Evolutionary conservation across 2,888 invertebrate species (phyloP), one percentile per base, ranked within the genome.

Genomic region (Hypena proboscidalis): DNA sequence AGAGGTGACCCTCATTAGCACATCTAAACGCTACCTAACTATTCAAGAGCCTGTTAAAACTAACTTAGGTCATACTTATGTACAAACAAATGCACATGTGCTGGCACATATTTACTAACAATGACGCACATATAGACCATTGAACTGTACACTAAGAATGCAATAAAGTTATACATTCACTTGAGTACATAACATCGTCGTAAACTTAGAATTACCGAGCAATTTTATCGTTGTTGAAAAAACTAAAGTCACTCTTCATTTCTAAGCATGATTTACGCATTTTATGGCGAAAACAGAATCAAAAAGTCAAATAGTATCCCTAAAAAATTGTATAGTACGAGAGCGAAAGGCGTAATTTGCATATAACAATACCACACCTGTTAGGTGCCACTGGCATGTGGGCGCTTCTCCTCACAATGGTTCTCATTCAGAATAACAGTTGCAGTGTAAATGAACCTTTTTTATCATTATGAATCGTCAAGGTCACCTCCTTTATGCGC

Each of bases 381-480:
- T 83, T 82, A 77, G 71, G 67, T 67, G 27, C 56, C 67, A 66
- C 51, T 64, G 67, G 71, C 80, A 80, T 85, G 89, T 87, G 89
- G 88, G 84, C 80, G 86, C 79, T 60, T 74, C 74, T 73, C 76
- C 71, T 68, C 75, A 88, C 89, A 86, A 87, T 83, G 61, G 78
- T 67, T 70, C 74, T 72, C 79, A 77, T 82, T 82, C 77, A 82
- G 36, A 81, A 51, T 38, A 47, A 85, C 87, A 84, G 88, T 85
- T 89, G 87, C 85, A 84, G 83, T 88, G 88, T 87, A 88, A 88
- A 90, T 82, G 87, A 90, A 89, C 89, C 85, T 90, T 89, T 87
- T 87, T 87, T 86, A 84, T 83, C 80, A 84, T 84, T 82, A 84
- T 77, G 73, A 71, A 74, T 72, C 69, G 74, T 71, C 88, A 90